A percentile compares a stretch with the other conserved stretches of the same genome.
phyloP scores from a whole-genome alignment of 2,888 invertebrate genomes.

The Epirrhoe alternata region DNA sequence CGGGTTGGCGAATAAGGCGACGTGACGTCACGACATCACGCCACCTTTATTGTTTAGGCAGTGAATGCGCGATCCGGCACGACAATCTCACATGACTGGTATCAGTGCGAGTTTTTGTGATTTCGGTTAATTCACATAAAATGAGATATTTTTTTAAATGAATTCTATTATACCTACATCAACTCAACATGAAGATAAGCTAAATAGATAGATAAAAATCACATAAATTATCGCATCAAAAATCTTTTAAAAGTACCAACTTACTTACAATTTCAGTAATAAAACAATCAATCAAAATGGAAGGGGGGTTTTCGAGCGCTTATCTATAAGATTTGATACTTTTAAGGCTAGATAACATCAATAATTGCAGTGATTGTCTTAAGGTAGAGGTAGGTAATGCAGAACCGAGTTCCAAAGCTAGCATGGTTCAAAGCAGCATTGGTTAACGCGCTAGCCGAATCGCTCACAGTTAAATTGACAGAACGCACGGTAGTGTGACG shows the following conservation, averaged over 20 bases:
- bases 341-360: background rate
- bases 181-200: background rate
- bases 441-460: constrained; percentile 59
- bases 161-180: background rate
- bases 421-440: constrained; percentile 8
- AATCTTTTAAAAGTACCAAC: background rate
- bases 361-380: background rate
- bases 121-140: background rate
- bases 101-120: constrained; percentile 16
- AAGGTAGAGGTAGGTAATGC: background rate
- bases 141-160: background rate
- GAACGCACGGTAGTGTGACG: constrained; percentile 60
- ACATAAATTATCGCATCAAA: background rate
- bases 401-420: constrained; percentile 5
- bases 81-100: constrained; percentile 53
- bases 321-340: background rate
- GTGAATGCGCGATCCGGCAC: constrained; percentile 73
- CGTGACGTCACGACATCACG: constrained; percentile 84
- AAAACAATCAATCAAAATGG: background rate
- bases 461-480: constrained; percentile 72
- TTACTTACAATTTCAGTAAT: background rate
- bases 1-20: constrained; percentile 74
- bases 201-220: background rate
- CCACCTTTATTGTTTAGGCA: constrained; percentile 80
- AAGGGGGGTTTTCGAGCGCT: background rate